Conservation (phyloP, 2,888 invertebrate species). For the Coenonympha glycerion region DNA sequence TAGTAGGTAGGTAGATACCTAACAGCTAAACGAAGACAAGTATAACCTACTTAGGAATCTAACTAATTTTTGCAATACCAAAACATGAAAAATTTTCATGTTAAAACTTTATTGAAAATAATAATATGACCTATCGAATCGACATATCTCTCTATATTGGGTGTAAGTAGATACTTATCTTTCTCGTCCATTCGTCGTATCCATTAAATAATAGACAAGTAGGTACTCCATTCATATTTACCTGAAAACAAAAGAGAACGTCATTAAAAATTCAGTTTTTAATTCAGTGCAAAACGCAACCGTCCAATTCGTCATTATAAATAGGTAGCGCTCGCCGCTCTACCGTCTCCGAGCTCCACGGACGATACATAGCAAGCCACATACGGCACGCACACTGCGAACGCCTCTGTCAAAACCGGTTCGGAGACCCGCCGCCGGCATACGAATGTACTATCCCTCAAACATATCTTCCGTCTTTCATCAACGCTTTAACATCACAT, state of each 20-base stretch:
- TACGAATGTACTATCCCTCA: constrained; percentile 64
- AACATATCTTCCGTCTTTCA: constrained; percentile 70
- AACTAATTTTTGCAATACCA: too few relatives aligned
- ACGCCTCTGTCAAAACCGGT: constrained; percentile 74
- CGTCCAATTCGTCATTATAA: constrained; percentile 56
- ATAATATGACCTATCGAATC: not conserved
- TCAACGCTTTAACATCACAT: constrained; percentile 68
- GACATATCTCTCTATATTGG: not conserved
- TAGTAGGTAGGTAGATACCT: too few relatives aligned
- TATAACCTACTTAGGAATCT: too few relatives aligned
- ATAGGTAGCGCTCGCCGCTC: constrained; percentile 63
- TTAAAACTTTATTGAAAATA: too few relatives aligned
- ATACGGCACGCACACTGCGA: constrained; percentile 58
- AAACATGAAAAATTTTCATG: too few relatives aligned
- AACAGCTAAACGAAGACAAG: too few relatives aligned
- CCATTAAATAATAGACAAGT: too few relatives aligned
- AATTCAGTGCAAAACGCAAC: constrained; percentile 38
- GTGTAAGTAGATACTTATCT: constrained; percentile 9
- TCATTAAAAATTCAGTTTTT: constrained; percentile 42
- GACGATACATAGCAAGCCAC: constrained; percentile 65
- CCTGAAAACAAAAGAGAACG: constrained; percentile 58
- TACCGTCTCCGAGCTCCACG: too few relatives aligned
- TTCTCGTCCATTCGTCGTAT: constrained; percentile 1
- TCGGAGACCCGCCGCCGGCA: constrained; percentile 57
- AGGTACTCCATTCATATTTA: too few relatives aligned